Evolutionary conservation across 2,113 vertebrate species (phyloP), one percentile per base, ranked within the genome.

Genomic region (Steatornis caripensis): DNA sequence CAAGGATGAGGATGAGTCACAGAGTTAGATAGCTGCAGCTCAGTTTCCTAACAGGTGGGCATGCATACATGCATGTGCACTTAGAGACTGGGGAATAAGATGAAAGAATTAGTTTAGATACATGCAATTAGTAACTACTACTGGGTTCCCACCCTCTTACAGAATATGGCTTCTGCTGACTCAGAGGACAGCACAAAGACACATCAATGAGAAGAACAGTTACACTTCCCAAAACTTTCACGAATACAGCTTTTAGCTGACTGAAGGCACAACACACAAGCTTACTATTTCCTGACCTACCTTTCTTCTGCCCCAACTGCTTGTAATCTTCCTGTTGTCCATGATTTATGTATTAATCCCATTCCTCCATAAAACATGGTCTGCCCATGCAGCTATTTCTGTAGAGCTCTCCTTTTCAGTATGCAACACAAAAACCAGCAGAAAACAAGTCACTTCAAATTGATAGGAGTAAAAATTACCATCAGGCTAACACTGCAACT

Each of bases 51-150:
- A 66, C 37, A 84, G 13, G 58, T 34, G 20, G 14, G 45, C 27
- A 53, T 2, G 15, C 23, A 72, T 20, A 72, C 15, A 36, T 0
- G 1, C 37, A 37, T 16, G 5, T 0, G 0, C 29, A 65, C 0
- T 0, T 0, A 64, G 20, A 78, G n/a, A 68, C n/a, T 0, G 0
- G 1, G 6, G 10, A 66, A 48, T 21, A 32, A 45, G 27, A 36
- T 6, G 14, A 24, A 68, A 72, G 53, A 84, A 46, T 4, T 1
- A 65, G 9, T 45, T 62, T 46, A 68, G 15, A 45, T 23, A 74
- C 8, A 11, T 53, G 12, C 23, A 69, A 84, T 21, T 30, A 54
- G 27, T 39, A 78, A 65, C 17, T 69, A 27, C 34, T 87, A 10
- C 15, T 15, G 19, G 3, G 29, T 53, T 84, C 51, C 19, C 5